These are phyloP conservation scores for Harpegnathos saltator DNA, from an alignment of 1,140 invertebrate species.

Conservation along the genomic window DNA sequence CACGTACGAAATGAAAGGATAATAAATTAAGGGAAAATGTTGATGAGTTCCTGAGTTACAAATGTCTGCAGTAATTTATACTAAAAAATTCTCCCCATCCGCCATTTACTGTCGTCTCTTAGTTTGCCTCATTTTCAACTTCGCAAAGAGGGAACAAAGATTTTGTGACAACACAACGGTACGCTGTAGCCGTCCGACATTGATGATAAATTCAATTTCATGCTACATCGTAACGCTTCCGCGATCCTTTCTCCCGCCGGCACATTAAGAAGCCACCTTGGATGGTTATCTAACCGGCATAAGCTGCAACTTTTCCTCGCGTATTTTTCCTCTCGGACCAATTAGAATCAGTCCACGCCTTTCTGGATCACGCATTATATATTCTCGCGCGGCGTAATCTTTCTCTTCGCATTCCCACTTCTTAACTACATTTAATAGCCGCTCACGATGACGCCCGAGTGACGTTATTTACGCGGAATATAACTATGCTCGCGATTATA, in stretches of 20 bases:
- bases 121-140: no score
- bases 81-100: no score
- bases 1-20: no score
- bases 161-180: background rate
- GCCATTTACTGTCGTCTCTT: no score
- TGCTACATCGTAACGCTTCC: slow-evolving; percentile 33
- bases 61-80: no score
- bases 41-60: no score
- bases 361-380: background rate
- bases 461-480: background rate
- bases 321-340: background rate
- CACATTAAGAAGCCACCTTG: background rate
- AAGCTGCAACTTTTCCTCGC: slow-evolving; percentile 22
- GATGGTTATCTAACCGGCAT: slow-evolving; percentile 58
- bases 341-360: background rate
- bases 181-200: background rate
- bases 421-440: background rate
- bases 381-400: background rate
- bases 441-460: slow-evolving; percentile 6
- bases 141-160: no score
- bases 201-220: slow-evolving; percentile 20
- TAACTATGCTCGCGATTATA: background rate
- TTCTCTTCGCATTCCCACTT: no score
- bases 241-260: slow-evolving; percentile 60
- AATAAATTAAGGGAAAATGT: no score